phyloP scores from a whole-genome alignment of 1,140 invertebrate species.

The Zaprionus ghesquierei region DNA sequence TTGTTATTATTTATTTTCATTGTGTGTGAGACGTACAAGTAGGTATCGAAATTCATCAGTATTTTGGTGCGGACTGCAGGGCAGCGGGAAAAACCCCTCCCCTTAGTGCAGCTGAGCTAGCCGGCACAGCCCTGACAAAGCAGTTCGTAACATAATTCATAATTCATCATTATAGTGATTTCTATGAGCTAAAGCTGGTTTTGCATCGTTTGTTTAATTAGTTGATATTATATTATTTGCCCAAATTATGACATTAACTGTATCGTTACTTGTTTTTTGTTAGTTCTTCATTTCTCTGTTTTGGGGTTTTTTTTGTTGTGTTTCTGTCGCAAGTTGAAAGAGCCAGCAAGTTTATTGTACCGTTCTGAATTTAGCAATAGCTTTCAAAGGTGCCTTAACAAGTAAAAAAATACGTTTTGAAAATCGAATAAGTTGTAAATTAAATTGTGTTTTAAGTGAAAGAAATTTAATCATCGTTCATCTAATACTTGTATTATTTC shows the following conservation, averaged over 20 bases:
- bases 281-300: conserved; percentile 20
- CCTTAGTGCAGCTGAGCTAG: too few species aligned
- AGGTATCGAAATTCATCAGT: too few species aligned
- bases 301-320: conserved; percentile 25
- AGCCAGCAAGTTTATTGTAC: conserved; percentile 30
- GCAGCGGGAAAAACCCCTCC: too few species aligned
- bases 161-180: conserved; percentile 44
- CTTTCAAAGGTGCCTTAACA: conserved; percentile 39
- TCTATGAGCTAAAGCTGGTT: conserved; percentile 48
- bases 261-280: conserved; percentile 26
- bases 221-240: conserved; percentile 41
- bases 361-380: conserved; percentile 31
- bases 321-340: conserved; percentile 42
- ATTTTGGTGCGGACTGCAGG: too few species aligned
- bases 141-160: too few species aligned
- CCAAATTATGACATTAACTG: conserved; percentile 17
- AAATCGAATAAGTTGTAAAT: conserved; percentile 9
- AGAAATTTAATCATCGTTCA: conserved; percentile 14
- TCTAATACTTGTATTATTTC: conserved; percentile 3
- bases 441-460: neutral
- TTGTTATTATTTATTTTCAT: too few species aligned
- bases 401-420: conserved; percentile 16
- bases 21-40: too few species aligned
- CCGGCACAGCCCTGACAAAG: too few species aligned
- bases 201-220: conserved; percentile 42